Evolutionary conservation across 2,113 vertebrate species (phyloP).

Genomic region (Vicugna pacos): DNA sequence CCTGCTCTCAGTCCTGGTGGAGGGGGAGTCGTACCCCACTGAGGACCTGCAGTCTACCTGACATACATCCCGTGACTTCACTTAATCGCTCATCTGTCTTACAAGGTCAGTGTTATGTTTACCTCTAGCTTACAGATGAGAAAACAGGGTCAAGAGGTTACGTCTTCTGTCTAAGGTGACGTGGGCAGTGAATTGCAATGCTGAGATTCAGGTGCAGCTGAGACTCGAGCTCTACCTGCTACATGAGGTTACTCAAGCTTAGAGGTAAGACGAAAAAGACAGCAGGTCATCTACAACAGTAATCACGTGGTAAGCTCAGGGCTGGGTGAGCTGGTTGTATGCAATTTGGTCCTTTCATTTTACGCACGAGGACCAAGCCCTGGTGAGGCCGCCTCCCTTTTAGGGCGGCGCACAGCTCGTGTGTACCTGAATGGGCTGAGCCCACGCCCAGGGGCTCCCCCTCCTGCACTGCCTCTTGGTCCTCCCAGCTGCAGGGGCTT

Average conservation of each 20-base stretch:
- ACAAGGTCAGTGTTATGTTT: neutral
- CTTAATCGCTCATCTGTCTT: neutral
- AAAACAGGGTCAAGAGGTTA: neutral
- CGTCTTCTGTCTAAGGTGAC: neutral
- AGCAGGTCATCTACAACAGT: accelerated
- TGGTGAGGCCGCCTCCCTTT: neutral
- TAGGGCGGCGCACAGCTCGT: neutral
- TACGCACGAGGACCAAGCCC: neutral
- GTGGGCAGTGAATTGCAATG: accelerated
- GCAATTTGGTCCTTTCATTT: neutral
- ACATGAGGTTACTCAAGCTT: neutral
- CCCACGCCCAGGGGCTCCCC: accelerated
- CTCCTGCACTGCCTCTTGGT: accelerated
- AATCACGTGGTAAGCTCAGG: neutral
- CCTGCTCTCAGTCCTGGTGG: neutral
- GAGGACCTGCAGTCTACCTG: neutral
- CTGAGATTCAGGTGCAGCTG: neutral
- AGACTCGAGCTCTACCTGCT: too few relatives aligned
- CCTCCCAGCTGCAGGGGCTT: too few relatives aligned
- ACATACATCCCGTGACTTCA: neutral
- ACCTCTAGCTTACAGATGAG: neutral
- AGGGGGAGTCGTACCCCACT: accelerated
- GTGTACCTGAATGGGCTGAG: neutral
- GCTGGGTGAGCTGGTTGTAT: accelerated
- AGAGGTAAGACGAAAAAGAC: neutral